Base-by-base conservation (phyloP, 2,113 vertebrate genomes). In the Myiozetetes cayanensis region DNA sequence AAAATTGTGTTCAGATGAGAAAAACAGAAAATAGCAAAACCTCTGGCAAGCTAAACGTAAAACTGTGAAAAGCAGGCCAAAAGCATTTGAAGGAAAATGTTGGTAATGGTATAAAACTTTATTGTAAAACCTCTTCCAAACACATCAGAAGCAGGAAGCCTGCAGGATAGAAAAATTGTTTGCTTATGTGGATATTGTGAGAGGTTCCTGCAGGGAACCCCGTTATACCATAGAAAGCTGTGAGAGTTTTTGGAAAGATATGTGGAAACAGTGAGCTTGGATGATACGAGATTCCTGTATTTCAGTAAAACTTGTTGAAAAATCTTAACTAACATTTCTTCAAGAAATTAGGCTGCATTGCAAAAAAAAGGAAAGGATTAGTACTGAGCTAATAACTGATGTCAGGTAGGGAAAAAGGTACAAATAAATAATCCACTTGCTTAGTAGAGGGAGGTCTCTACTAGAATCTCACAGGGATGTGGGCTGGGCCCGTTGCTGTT, bases 1-100 rank as follows among this genome's bases (percentile, higher is more conserved):
- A 79, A 86, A 52, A 10, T 3, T 8, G 6, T 56, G 43, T 74
- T 86, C 63, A 77, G 35, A 95, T 95, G 92, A 95, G 75, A 76
- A 90, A 94, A 95, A 90, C 85, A 94, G 90, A 96, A 94, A 92
- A 86, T 28, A 95, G 86, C 14, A 77, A 84, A 94, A 84, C 12
- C 37, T 92, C 72, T 94, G 86, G 94, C 90, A 94, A 85, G 86
- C 65, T 63, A 39, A 37, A 67, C 62, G 30, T 67, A 43, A 73
- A 92, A 83, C 75, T 83, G 22, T 49, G 62, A 85, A 77, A 86
- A 35, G 46, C 59, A 92, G 39, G 35, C 83, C 83, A 81, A 67
- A 94, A 70, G 14, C 55, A 3, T 84, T 66, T 71, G 59, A 83
- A 63, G 94, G 95, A 96, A 95, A 96, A 86, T 89, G 27, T 88